Evolutionary conservation across 2,797 vertebrate species (phyloP), one percentile per base, ranked within the genome.

Genomic region (Etheostoma perlongum): DNA sequence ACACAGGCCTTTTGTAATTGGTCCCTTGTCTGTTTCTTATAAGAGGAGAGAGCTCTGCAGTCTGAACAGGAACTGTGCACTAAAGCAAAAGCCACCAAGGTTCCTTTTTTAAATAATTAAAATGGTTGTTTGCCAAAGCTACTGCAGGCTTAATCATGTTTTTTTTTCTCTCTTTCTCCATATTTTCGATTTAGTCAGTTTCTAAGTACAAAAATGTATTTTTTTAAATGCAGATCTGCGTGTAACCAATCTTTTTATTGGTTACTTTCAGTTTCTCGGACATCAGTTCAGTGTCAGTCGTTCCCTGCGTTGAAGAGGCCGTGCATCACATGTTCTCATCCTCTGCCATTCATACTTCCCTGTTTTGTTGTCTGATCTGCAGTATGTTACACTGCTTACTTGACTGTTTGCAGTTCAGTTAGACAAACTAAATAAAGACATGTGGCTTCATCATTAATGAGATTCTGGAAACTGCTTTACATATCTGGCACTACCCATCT

Each of bases 21-120:
- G 63, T 59, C 27, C 3, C 10, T 46, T 13, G 6, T 62, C 58
- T 61, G 30, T 14, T 18, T 74, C 60, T 80, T n/a, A 16, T 27
- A 2, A 60, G 66, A 74, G 48, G 54, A 84, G 72, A 82, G 69
- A 1, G 10, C 47, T 74, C 18, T n/a, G 59, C 11, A 33, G 30
- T 27, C 53, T 82, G 6, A 82, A 88, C 55, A 85, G 87, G 91
- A 93, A 93, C 74, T 78, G 27, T 23, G 64, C 33, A 46, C 55
- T 57, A 30, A 62, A 76, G 46, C 21, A 57, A 76, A 79, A 72
- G 25, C 47, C 53, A 63, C 30, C 16, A 9, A 4, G 21, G 67
- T 92, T 92, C 88, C 85, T 76, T 68, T 77, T 42, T 36, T 9
- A 8, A 40, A 16, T 63, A 7, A 36, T 13, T 49, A 18, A 30